These are phyloP conservation scores for Pseudococcus longispinus DNA, from an alignment of 2,888 invertebrate species.

Conservation along the genomic window DNA sequence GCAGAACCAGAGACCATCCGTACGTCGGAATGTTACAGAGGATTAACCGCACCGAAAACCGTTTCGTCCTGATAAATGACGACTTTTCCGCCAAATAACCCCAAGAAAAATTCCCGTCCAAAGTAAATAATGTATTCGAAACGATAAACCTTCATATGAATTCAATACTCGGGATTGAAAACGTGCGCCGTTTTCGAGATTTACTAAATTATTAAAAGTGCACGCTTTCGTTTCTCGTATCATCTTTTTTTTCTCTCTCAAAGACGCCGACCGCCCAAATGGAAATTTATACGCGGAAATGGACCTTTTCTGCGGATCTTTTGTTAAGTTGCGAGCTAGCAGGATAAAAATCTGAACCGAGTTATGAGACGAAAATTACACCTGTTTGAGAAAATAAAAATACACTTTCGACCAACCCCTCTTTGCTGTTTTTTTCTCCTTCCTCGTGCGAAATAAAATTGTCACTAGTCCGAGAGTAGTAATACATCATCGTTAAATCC, in stretches of 20 bases:
- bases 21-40: neutral
- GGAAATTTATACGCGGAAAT: neutral
- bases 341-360: neutral
- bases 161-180: neutral
- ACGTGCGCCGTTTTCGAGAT: neutral
- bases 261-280: neutral
- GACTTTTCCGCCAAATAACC: neutral
- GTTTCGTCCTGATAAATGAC: constrained; percentile 24
- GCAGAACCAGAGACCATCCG: neutral
- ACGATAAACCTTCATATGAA: neutral
- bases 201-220: neutral
- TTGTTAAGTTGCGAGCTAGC: neutral
- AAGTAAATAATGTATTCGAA: constrained; percentile 17
- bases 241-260: neutral
- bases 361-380: neutral
- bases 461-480: neutral
- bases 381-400: neutral
- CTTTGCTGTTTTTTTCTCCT: neutral
- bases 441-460: neutral
- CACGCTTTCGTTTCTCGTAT: neutral
- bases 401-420: neutral
- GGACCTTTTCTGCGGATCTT: neutral
- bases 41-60: constrained; percentile 15
- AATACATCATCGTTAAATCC: constrained; percentile 29
- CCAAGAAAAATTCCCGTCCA: neutral